Base-by-base conservation (phyloP, 2,888 invertebrate genomes). In the Kryphioiulus occultus region DNA sequence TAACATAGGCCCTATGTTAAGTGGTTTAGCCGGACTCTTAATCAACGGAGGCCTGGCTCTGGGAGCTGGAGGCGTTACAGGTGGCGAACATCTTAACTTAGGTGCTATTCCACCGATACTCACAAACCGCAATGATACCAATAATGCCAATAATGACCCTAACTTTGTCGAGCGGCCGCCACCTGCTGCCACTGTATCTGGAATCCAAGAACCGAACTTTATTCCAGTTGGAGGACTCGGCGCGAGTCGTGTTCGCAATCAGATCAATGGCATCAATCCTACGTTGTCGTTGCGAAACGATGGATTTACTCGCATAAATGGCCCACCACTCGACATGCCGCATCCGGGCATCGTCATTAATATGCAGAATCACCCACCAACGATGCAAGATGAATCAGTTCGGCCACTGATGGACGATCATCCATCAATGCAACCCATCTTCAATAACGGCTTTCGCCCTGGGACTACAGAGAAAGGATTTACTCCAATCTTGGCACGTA, bases 141-240 rank as follows among this genome's bases (percentile, higher is more conserved):
- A 88, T 86, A 88, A 88, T 35, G 83, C 42, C 35, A 39, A 47
- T 39, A 83, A 85, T 32, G 85, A 85, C 19, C 42, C 83, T 9
- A 35, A 22, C 35, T 78, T 86, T 59, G 42, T 86, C 17, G 59
- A 85, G 22, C 26, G 89, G 78, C 85, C 88, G 7, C 89, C 89
- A 30, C 35, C 85, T 22, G 88, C 83, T 44, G 89, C 88, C 12
- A 88, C 87, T 22, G 85, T 88, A 2, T 86, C 88, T 3, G 87
- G 78, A 59, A 87, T 88, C n/a, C 88, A 89, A 5, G 89, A 90
- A 59, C 90, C 90, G 32, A 87, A 89, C 42, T 89, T 89, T 83
- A 90, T 90, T 78, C 90, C 90, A 30, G 88, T 90, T 7, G 90
- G 90, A 22, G 89, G 89, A 32, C 89, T 90, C 17, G 90, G 89